Conservation (phyloP, 2,113 vertebrate genomes). For the Heterochromis multidens region DNA sequence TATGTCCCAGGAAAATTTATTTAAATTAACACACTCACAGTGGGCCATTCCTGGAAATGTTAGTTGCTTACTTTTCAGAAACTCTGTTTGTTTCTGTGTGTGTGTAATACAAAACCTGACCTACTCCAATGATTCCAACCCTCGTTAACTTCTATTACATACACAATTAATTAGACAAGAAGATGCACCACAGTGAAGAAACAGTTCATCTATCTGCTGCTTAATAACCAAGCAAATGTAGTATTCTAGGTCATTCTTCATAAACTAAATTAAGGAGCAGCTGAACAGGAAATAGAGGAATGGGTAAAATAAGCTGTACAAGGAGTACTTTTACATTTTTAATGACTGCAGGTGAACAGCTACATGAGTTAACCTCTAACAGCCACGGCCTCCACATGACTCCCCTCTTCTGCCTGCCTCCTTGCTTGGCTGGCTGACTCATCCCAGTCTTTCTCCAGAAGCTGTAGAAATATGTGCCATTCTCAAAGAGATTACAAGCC, state of each 20-base stretch:
- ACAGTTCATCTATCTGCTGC: neutral
- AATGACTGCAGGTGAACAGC: constrained; percentile 11
- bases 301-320: neutral
- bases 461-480: constrained; percentile 43
- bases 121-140: neutral
- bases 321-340: constrained; percentile 6
- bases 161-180: neutral
- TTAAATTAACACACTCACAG: neutral
- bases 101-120: neutral
- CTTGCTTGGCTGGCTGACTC: constrained; percentile 41
- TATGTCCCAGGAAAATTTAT: neutral
- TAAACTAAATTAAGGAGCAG: neutral
- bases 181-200: neutral
- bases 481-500: constrained; percentile 46
- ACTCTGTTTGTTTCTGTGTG: neutral
- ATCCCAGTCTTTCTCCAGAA: constrained; percentile 41
- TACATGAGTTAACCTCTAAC: constrained; percentile 19
- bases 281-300: neutral
- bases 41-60: neutral
- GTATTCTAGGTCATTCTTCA: neutral
- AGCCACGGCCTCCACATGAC: constrained; percentile 17
- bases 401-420: neutral
- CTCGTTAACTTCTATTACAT: neutral
- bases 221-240: neutral
- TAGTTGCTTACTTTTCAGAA: constrained; percentile 7